These are phyloP conservation scores for Intellagama lesueurii DNA, from an alignment of 2,797 vertebrate species.

Conservation along the genomic window DNA sequence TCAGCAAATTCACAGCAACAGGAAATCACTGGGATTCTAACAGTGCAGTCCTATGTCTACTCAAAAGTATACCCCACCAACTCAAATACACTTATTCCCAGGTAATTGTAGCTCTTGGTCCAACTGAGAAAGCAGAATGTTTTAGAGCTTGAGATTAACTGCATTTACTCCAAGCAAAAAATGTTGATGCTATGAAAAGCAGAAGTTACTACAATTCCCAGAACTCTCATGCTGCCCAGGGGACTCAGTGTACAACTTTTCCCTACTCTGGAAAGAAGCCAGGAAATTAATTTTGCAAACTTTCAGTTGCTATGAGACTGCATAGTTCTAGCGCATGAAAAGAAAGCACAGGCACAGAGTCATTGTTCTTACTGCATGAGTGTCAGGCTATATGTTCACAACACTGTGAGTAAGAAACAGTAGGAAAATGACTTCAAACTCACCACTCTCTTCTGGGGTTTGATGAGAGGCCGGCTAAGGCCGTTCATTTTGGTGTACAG, in stretches of 20 bases:
- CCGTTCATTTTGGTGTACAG: constrained; percentile 99
- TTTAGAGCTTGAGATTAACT: too few species aligned
- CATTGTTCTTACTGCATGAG: not conserved
- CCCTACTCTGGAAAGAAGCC: too few species aligned
- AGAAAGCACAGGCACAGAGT: not conserved
- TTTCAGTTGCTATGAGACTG: not conserved
- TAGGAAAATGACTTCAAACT: constrained; percentile 70
- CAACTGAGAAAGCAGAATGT: not conserved
- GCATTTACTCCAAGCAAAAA: not conserved
- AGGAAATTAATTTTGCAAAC: not conserved
- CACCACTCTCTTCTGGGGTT: constrained; percentile 97
- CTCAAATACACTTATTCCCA: not conserved
- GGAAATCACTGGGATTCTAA: not conserved
- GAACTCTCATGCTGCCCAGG: too few species aligned
- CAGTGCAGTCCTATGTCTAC: not conserved
- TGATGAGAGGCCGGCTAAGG: constrained; percentile 97
- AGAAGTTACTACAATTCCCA: too few species aligned
- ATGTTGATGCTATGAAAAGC: not conserved
- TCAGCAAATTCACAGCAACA: not conserved
- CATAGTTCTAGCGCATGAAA: not conserved
- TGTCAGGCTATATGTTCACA: not conserved
- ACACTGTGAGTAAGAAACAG: not conserved
- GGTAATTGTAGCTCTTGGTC: not conserved
- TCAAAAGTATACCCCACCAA: not conserved
- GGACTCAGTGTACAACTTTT: too few species aligned